Evolutionary conservation across 35 echinoderm and acorn worm genomes (phyloP).

Genomic region (Nesometra sesokonis): DNA sequence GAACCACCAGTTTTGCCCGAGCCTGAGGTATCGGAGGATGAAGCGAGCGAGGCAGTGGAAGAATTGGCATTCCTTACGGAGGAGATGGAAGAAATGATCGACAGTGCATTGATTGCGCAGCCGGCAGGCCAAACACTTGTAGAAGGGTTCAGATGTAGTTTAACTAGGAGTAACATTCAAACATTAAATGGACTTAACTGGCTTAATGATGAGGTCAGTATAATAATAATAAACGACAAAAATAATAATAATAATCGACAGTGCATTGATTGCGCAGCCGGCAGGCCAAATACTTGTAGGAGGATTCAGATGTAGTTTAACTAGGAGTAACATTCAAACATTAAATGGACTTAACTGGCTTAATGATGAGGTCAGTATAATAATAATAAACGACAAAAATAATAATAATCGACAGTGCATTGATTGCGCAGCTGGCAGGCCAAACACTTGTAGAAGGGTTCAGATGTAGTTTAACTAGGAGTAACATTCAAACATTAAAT

Average conservation of each 20-base stretch:
- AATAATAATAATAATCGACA: conserved; percentile 53
- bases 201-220: conserved; percentile 86
- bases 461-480: conserved; percentile 39
- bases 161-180: conserved; percentile 62
- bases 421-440: conserved; percentile 21
- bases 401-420: conserved; percentile 51
- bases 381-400: too few species aligned
- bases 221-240: too few species aligned
- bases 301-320: conserved; percentile 45
- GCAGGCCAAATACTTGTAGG: conserved; percentile 22
- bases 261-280: conserved; percentile 37
- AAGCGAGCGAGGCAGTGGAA: conserved; percentile 1
- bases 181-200: conserved; percentile 83
- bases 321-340: conserved; percentile 60
- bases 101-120: conserved; percentile 31
- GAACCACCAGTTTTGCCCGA: conserved; percentile 17
- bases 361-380: conserved; percentile 68
- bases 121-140: conserved; percentile 36
- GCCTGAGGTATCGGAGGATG: conserved; percentile 32
- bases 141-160: conserved; percentile 27
- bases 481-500: conserved; percentile 62
- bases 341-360: conserved; percentile 86
- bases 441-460: conserved; percentile 41
- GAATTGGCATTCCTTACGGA: conserved; percentile 47
- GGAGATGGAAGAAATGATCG: conserved; percentile 76